phyloP scores from a whole-genome alignment of 2,888 invertebrate species.

The Cabera pusaria region DNA sequence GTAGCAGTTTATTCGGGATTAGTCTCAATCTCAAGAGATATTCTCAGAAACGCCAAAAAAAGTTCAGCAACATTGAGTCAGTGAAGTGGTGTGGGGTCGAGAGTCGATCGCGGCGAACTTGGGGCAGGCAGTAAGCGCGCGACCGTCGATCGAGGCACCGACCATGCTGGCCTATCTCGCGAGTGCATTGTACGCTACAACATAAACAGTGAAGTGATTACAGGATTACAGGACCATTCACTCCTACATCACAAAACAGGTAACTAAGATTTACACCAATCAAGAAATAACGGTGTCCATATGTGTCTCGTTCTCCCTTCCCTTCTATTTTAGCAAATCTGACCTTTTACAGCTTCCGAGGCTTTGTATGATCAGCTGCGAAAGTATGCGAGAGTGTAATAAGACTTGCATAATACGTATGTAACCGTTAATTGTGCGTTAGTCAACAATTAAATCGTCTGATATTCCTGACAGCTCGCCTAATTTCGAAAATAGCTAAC shows the following conservation, averaged over 20 bases:
- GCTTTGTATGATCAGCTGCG: conserved; percentile 64
- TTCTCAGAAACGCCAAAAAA: conserved; percentile 23
- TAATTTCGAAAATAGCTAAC: conserved; percentile 8
- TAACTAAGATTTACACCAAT: conserved; percentile 34
- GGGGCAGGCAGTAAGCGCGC: conserved; percentile 60
- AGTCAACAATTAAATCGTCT: conserved; percentile 24
- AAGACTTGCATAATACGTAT: conserved; percentile 33
- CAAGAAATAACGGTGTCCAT: no score
- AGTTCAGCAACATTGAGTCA: conserved; percentile 23
- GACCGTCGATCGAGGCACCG: conserved; percentile 60
- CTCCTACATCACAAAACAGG: conserved; percentile 37
- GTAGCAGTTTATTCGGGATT: no score
- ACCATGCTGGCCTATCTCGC: conserved; percentile 69
- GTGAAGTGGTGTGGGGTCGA: conserved; percentile 35
- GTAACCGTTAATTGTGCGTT: conserved; percentile 30
- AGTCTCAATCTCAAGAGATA: conserved; percentile 3
- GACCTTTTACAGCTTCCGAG: conserved; percentile 47
- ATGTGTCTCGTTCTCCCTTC: not conserved
- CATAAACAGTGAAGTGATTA: conserved; percentile 69
- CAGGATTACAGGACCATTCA: conserved; percentile 52
- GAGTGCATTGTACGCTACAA: conserved; percentile 61
- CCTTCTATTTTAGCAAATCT: conserved; percentile 17
- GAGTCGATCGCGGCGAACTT: conserved; percentile 32
- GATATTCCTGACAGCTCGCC: conserved; percentile 16
- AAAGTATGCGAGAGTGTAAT: conserved; percentile 51